Conservation (phyloP, 2,797 vertebrate genomes). For the Gymnothorax reevesii region DNA sequence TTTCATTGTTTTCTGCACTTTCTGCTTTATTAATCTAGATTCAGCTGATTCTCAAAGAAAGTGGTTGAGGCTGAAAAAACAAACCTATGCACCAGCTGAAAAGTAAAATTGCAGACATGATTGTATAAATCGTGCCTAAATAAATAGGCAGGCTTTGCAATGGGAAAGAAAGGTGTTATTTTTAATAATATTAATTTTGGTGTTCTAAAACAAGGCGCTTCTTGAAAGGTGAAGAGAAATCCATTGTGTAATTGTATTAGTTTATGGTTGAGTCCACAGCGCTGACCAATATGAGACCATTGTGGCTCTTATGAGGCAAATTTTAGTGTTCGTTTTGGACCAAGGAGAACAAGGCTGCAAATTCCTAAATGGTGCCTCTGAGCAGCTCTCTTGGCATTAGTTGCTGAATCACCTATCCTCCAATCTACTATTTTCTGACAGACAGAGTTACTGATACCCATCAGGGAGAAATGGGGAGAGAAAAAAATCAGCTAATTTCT, state of each 20-base stretch:
- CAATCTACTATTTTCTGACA: background rate
- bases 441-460: background rate
- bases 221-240: background rate
- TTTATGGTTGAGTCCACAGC: background rate
- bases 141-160: background rate
- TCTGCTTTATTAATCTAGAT: background rate
- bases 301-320: background rate
- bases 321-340: background rate
- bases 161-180: slow-evolving; percentile 32
- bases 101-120: background rate
- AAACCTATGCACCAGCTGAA: background rate
- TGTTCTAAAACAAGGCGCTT: background rate
- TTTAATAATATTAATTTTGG: slow-evolving; percentile 42
- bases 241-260: background rate
- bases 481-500: background rate
- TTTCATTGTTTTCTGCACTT: background rate
- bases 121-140: background rate
- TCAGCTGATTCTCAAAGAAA: background rate
- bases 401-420: background rate
- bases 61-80: background rate
- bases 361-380: background rate
- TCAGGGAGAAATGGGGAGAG: background rate
- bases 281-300: background rate
- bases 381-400: background rate
- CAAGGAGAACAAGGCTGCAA: background rate